Evolutionary conservation across 2,113 vertebrate species (phyloP).

Genomic region (Psettodes erumei): DNA sequence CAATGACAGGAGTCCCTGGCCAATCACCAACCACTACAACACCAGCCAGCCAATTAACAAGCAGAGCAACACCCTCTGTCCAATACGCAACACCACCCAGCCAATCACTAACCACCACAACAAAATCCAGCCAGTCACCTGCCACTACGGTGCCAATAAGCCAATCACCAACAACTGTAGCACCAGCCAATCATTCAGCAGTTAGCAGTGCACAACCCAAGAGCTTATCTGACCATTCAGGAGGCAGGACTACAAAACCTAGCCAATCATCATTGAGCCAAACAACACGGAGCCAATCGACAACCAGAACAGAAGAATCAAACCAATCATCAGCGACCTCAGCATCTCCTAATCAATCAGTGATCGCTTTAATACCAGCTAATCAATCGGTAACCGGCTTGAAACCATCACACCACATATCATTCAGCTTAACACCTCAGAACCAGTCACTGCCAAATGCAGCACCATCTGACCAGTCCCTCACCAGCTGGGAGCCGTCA

Average conservation of each 20-base stretch:
- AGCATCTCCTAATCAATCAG: not conserved
- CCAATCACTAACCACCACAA: conserved; percentile 9
- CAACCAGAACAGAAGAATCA: not conserved
- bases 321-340: conserved; percentile 1
- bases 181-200: conserved; percentile 1
- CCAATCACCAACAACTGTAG: not conserved
- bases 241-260: not conserved
- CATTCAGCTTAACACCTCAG: conserved; percentile 3
- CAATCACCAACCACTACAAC: not conserved
- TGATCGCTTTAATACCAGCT: not conserved
- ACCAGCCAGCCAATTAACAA: conserved; percentile 22
- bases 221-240: not conserved
- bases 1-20: not conserved
- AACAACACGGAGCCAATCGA: conserved; percentile 13
- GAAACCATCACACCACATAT: not conserved
- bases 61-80: no score
- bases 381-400: not conserved
- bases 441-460: conserved; percentile 13
- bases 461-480: conserved; percentile 9
- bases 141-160: not conserved
- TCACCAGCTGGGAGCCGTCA: conserved; percentile 1
- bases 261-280: conserved; percentile 20
- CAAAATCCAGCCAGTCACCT: not conserved
- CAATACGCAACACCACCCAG: not conserved
- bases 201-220: not conserved